Base-by-base conservation (phyloP, 2,888 invertebrate genomes). In the Pterostichus niger region DNA sequence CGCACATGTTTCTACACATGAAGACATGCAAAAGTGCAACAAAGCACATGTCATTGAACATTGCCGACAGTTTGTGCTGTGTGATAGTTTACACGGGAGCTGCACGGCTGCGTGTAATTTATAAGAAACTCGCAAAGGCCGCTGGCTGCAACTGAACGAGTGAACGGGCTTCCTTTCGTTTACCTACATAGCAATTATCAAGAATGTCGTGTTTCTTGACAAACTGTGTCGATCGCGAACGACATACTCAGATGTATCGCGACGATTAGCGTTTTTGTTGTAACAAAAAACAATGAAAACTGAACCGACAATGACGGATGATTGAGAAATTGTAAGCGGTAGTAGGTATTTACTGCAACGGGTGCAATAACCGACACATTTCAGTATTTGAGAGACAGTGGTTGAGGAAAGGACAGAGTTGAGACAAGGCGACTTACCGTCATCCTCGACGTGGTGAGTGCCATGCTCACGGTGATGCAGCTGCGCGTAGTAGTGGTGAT, bases 401-500 rank as follows among this genome's bases (percentile, higher is more conserved):
- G 54, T 24, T 9, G 31, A 1, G 59, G 3, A 17, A 59, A 46
- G 9, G 46, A 46, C 9, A 46, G 46, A 46, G 46, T 46, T 9
- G 9, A 46, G 46, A 46, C 35, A 6, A 52, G 44, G 49, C 86
- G 88, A 86, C 89, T 88, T 87, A 92, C 93, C 93, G 86, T 93
- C 93, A 87, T 93, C 93, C 90, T 94, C 93, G 89, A 94, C 93
- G 88, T 93, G 91, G 89, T 94, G 94, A 6, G 90, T 90, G 15
- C 90, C 90, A 89, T 94, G 93, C 85, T 91, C 91, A 86, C 94
- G 91, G 89, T 94, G 94, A 88, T 94, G 94, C 87, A 94, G 91
- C 90, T 94, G 94, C 84, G 94, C 94, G 89, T 94, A 94, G 89
- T 94, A 94, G 88, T 94, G 94, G 88, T 94, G 94, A 88, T 94